phyloP scores from a whole-genome alignment of 2,797 vertebrate species.

The Pampus argenteus region DNA sequence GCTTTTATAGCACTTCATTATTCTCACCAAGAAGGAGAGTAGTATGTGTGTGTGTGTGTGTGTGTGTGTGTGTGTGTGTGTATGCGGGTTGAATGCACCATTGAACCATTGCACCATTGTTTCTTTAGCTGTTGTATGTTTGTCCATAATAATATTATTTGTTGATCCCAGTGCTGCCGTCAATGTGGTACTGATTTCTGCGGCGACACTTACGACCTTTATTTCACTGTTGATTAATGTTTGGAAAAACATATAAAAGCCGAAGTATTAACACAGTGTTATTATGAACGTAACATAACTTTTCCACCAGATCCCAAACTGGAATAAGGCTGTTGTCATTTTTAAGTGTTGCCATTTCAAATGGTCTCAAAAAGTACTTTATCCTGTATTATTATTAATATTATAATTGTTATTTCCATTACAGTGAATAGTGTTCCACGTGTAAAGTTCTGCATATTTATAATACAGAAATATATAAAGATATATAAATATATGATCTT shows the following conservation, averaged over 20 bases:
- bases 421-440: conserved; percentile 73
- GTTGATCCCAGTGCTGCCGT: conserved; percentile 11
- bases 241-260: not conserved
- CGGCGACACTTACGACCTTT: conserved; percentile 28
- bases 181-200: conserved; percentile 17
- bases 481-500: conserved; percentile 85
- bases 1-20: conserved; percentile 51
- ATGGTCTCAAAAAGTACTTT: conserved; percentile 51
- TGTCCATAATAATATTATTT: conserved; percentile 20
- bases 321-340: conserved; percentile 32
- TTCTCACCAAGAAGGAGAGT: conserved; percentile 18
- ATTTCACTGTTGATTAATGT: not conserved
- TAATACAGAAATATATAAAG: conserved; percentile 87
- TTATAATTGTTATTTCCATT: conserved; percentile 79
- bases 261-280: conserved; percentile 31
- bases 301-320: conserved; percentile 17
- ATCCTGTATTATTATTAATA: conserved; percentile 46
- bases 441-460: conserved; percentile 89
- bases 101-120: conserved; percentile 26
- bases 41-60: conserved; percentile 19
- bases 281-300: conserved; percentile 1
- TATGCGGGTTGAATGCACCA: conserved; percentile 1
- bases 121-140: conserved; percentile 23
- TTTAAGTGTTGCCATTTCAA: conserved; percentile 27
- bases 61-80: conserved; percentile 1